Evolutionary conservation across 2,888 invertebrate species (phyloP).

Genomic region (Stenotaenia linearis): DNA sequence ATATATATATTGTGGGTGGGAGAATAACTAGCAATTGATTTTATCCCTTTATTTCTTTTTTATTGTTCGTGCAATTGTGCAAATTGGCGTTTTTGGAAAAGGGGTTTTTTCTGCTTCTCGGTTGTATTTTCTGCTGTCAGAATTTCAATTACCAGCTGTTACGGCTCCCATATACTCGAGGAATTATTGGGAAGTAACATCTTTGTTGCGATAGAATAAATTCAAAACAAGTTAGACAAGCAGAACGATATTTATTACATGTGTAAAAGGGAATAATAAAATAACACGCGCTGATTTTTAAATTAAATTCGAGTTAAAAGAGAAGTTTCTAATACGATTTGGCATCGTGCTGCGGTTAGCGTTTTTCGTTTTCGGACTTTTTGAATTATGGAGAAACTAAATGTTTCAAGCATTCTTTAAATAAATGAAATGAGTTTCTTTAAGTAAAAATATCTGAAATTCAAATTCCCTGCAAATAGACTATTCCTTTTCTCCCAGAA

Average conservation of each 20-base stretch:
- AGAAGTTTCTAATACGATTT: too few species aligned
- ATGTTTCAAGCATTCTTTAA: too few species aligned
- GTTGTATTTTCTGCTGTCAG: neutral
- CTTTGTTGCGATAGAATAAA: neutral
- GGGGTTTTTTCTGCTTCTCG: neutral
- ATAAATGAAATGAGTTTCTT: too few species aligned
- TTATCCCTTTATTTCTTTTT: neutral
- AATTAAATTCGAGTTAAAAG: too few species aligned
- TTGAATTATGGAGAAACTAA: too few species aligned
- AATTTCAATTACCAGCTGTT: slow-evolving; percentile 1
- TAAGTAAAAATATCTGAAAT: too few species aligned
- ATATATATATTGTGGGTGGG: neutral
- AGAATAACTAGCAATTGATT: neutral
- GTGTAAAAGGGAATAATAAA: too few species aligned
- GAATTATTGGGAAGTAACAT: neutral
- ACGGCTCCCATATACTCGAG: neutral
- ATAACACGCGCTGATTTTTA: too few species aligned
- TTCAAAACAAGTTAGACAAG: neutral
- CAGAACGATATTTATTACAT: too few species aligned
- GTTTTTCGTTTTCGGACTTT: too few species aligned
- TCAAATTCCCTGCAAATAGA: neutral
- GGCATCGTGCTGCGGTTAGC: too few species aligned
- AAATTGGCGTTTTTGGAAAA: neutral
- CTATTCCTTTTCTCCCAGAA: neutral
- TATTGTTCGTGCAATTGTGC: neutral